Percentiles rank a stretch among this genome's conserved stretches.
Evolutionary conservation across 2,888 invertebrate genomes (phyloP).

Genomic region (Phaonia tiefii): DNA sequence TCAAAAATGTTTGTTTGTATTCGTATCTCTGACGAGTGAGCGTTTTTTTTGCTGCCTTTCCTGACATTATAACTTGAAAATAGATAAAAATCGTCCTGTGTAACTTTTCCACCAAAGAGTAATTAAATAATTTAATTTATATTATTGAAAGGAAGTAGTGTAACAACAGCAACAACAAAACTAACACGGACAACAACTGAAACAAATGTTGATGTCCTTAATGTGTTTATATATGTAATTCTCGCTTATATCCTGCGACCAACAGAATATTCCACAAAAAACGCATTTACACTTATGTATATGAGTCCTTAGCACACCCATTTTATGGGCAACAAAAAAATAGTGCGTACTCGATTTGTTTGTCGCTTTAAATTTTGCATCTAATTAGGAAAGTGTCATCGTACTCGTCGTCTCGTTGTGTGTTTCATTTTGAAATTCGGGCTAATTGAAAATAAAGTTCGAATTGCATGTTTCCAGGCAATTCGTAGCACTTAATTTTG

Average conservation of each 20-base stretch:
- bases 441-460: constrained; percentile 59
- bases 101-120: constrained; percentile 66
- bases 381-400: constrained; percentile 68
- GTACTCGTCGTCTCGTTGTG: background rate
- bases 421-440: constrained; percentile 47
- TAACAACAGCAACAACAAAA: constrained; percentile 35
- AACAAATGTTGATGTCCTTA: constrained; percentile 63
- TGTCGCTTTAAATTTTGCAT: constrained; percentile 66
- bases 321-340: constrained; percentile 12
- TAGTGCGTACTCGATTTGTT: constrained; percentile 33
- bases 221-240: constrained; percentile 53
- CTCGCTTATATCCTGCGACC: background rate
- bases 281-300: constrained; percentile 35
- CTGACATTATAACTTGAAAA: constrained; percentile 27
- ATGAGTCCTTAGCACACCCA: constrained; percentile 59
- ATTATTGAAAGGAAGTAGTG: constrained; percentile 70
- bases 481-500: constrained; percentile 43
- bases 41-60: no score
- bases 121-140: constrained; percentile 72
- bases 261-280: constrained; percentile 5
- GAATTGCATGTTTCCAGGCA: constrained; percentile 60
- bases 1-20: constrained; percentile 27
- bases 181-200: constrained; percentile 1
- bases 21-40: no score
- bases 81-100: constrained; percentile 63